These are phyloP conservation scores for Mystacides longicornis DNA, from an alignment of 2,888 invertebrate genomes.

Conservation along the genomic window DNA sequence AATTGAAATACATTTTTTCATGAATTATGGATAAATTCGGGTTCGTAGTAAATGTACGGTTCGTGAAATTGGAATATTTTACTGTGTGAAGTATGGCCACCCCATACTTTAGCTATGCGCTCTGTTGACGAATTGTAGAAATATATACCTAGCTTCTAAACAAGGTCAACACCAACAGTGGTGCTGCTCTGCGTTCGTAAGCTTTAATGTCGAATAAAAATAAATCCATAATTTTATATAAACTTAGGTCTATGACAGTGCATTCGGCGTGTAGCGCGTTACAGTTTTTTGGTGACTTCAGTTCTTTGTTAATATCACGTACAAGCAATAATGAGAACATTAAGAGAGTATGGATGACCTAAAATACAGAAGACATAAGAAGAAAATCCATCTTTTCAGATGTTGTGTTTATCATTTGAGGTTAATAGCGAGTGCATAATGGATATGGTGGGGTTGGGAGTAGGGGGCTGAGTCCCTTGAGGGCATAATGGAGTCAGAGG, in stretches of 20 bases:
- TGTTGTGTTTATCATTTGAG: constrained; percentile 34
- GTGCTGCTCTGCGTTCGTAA: constrained; percentile 38
- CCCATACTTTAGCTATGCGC: constrained; percentile 27
- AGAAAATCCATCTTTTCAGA: constrained; percentile 46
- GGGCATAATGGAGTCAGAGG: neutral
- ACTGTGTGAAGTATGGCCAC: neutral
- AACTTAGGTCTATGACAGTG: constrained; percentile 36
- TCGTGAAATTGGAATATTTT: too few species aligned
- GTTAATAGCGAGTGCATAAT: constrained; percentile 2
- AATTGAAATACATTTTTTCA: too few species aligned
- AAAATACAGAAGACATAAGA: constrained; percentile 52
- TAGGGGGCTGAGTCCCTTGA: neutral
- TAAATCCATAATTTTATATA: constrained; percentile 40
- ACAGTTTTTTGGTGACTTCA: too few species aligned
- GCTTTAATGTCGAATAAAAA: constrained; percentile 44
- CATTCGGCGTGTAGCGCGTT: neutral
- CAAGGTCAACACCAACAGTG: constrained; percentile 43
- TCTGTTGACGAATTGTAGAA: constrained; percentile 53
- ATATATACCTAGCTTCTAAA: constrained; percentile 52
- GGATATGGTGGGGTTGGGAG: neutral
- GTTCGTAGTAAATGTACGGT: too few species aligned
- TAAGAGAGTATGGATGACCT: constrained; percentile 55
- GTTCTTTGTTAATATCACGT: constrained; percentile 11
- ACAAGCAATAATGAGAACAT: constrained; percentile 38
- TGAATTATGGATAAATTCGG: too few species aligned